Percentiles rank a stretch among this genome's conserved stretches.
Evolutionary conservation across 2,888 invertebrate species (phyloP).

Genomic region (Ommatoiulus sabulosus): DNA sequence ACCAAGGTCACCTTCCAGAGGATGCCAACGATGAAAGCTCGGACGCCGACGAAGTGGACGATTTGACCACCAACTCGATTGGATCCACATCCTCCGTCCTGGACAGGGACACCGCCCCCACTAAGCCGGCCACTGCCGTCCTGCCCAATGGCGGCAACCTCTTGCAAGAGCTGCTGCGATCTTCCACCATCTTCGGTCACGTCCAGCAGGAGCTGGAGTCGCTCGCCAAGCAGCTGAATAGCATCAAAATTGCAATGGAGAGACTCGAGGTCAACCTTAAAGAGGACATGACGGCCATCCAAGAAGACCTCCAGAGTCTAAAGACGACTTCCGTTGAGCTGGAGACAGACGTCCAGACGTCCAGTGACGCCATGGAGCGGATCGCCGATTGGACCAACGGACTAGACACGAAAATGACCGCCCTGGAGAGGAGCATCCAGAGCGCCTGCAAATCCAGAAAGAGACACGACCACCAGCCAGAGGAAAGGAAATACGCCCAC

Average conservation of each 20-base stretch:
- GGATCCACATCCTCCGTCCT: background rate
- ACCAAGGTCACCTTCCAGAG: background rate
- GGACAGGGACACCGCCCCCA: background rate
- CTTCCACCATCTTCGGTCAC: background rate
- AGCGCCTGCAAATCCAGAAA: conserved; percentile 23
- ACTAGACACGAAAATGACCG: conserved; percentile 39
- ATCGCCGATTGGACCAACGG: conserved; percentile 51
- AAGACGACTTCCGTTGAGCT: conserved; percentile 34
- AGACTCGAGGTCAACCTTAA: conserved; percentile 42
- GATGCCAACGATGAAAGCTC: background rate
- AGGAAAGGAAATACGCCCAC: background rate
- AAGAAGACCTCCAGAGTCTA: conserved; percentile 52
- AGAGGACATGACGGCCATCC: conserved; percentile 48
- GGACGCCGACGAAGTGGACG: background rate
- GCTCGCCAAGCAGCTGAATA: conserved; percentile 44
- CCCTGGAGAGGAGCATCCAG: conserved; percentile 47
- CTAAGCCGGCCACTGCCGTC: background rate
- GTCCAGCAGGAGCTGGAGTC: conserved; percentile 47
- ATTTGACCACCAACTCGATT: background rate
- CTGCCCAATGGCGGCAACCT: background rate
- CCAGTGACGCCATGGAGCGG: conserved; percentile 50
- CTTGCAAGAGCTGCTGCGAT: conserved; percentile 45
- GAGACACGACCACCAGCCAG: background rate
- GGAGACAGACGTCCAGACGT: conserved; percentile 54
- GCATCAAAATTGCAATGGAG: background rate